These are phyloP conservation scores for Cassiopea xamachana DNA, from an alignment of 30 jellyfish, hydroid and myxozoan species.

Conservation along the genomic window DNA sequence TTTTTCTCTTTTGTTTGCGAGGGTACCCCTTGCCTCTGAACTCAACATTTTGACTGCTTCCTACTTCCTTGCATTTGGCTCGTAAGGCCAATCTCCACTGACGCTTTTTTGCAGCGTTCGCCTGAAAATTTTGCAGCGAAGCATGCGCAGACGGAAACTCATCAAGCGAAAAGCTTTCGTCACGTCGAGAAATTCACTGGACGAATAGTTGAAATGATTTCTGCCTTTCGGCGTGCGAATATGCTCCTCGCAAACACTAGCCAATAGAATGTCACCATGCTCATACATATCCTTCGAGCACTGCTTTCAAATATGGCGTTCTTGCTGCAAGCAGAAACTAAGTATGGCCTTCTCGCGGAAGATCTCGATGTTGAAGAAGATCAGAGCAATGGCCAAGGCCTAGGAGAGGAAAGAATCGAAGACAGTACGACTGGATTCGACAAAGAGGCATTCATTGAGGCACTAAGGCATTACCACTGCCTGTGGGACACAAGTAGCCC, in stretches of 20 bases:
- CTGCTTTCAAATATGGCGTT: constrained; percentile 6
- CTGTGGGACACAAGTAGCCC: constrained; percentile 1
- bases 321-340: constrained; percentile 5
- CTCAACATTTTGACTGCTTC: too few species aligned
- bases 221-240: background rate
- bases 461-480: constrained; percentile 7
- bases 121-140: background rate
- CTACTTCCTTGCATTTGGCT: too few species aligned
- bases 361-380: constrained; percentile 6
- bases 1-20: too few species aligned
- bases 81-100: constrained; percentile 8
- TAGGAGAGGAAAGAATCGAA: background rate
- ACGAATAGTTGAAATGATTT: background rate
- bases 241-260: background rate
- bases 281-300: background rate
- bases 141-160: background rate
- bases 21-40: too few species aligned
- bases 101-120: background rate
- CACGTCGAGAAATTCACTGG: background rate
- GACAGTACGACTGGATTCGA: background rate
- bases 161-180: background rate
- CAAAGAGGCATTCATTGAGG: constrained; percentile 13
- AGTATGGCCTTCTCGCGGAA: constrained; percentile 5
- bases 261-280: constrained; percentile 6
- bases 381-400: constrained; percentile 8